Evolutionary conservation across 1,140 invertebrate species (phyloP).

Genomic region (Neuroterus valhalla): DNA sequence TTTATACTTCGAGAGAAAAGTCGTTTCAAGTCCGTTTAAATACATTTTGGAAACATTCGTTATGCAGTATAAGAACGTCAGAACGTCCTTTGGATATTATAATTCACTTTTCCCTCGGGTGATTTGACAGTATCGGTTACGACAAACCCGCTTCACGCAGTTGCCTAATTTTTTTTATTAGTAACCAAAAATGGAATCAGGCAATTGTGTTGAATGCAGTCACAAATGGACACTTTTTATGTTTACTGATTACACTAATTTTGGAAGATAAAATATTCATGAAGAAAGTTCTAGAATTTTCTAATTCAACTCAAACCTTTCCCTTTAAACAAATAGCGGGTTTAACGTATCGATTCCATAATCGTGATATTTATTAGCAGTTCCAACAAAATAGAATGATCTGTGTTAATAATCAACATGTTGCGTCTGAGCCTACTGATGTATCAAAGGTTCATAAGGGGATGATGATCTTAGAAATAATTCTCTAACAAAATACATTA

Average conservation of each 20-base stretch:
- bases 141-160: slow-evolving; percentile 1
- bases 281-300: background rate
- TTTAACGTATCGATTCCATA: slow-evolving; percentile 20
- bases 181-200: too few species aligned
- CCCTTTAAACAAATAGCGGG: background rate
- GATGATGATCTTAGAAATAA: slow-evolving; percentile 19
- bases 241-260: too few species aligned
- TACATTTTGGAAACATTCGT: too few species aligned
- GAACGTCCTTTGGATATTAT: background rate
- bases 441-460: background rate
- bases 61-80: background rate
- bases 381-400: slow-evolving; percentile 3
- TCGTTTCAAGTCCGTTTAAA: background rate
- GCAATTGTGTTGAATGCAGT: too few species aligned
- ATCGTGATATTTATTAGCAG: slow-evolving; percentile 2
- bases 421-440: slow-evolving; percentile 20
- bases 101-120: slow-evolving; percentile 13
- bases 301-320: background rate
- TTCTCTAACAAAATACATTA: slow-evolving; percentile 53
- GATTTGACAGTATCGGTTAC: background rate
- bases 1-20: slow-evolving; percentile 15
- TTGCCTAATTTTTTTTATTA: too few species aligned
- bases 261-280: too few species aligned
- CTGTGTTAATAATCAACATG: slow-evolving; percentile 13
- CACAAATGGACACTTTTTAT: too few species aligned